Evolutionary conservation across 2,113 vertebrate species (phyloP).

Genomic region (Pelvicachromis taeniatus): DNA sequence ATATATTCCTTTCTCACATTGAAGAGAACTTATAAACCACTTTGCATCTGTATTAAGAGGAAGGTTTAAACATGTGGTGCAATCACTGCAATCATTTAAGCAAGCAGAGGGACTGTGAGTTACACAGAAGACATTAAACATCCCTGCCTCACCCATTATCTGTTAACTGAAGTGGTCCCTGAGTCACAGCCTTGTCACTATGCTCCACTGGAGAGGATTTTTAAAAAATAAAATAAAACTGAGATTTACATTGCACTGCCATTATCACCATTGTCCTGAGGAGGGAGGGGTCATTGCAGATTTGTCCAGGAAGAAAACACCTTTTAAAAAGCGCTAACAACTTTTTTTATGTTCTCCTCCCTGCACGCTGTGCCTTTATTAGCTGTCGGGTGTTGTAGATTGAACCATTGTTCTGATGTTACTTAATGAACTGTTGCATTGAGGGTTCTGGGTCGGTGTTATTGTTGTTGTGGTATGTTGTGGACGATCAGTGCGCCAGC

Average conservation of each 20-base stretch:
- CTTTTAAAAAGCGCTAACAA: not conserved
- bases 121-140: not conserved
- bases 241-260: not conserved
- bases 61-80: constrained; percentile 7
- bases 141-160: not conserved
- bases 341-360: not conserved
- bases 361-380: not conserved
- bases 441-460: not conserved
- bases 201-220: not conserved
- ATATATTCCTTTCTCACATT: not conserved
- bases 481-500: constrained; percentile 8
- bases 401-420: constrained; percentile 10
- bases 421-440: constrained; percentile 2
- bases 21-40: not conserved
- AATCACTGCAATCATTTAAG: not conserved
- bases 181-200: not conserved
- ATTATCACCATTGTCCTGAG: constrained; percentile 4
- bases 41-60: not conserved
- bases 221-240: not conserved
- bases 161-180: not conserved
- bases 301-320: constrained; percentile 18
- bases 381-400: constrained; percentile 22
- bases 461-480: not conserved
- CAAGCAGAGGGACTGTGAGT: not conserved
- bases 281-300: constrained; percentile 31